Base-by-base conservation (phyloP, 2,888 invertebrate genomes). In the Acanthosepion lycidas region DNA sequence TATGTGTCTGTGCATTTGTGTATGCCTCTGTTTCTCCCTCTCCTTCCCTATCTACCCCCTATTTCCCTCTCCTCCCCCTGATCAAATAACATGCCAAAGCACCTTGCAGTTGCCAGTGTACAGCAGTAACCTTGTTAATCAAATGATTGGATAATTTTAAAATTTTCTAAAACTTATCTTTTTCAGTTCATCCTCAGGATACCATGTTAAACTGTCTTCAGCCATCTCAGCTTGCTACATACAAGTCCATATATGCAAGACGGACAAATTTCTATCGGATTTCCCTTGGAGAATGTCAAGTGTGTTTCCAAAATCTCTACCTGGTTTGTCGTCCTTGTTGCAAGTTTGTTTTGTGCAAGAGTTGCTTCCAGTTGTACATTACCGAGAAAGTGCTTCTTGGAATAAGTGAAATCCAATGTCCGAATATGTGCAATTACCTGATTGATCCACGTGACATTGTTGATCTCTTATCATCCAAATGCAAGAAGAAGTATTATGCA, bases 361-460 rank as follows among this genome's bases (percentile, higher is more conserved):
- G 95, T 5, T 97, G 97, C 95, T 95, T 97, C 94, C 95, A 96
- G 28, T 95, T 95, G 23, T 97, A 97, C 95, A 95, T 97, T 23
- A 95, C 95, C 0, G 95, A 95, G 6, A 96, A 97, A 94, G 97
- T 97, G 2, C 95, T 96, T 18, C 95, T 96, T 91, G 97, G 97
- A 0, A 96, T 96, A 15, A 96, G 97, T 0, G 96, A 97, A 94
- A 97, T 97, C 59, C 96, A 96, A 91, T 97, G 97, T 95, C 96
- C 97, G 26, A 97, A 96, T 92, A 95, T 95, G n/a, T 97, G 97
- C 95, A 95, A 96, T 33, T 95, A 95, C 15, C 97, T 95, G 94
- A 96, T 97, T 15, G 97, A 97, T 94, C 95, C 97, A 20, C 97
- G 97, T 95, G 97, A 97, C 95, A 96, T 97, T 2, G 95, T 97